phyloP scores from a whole-genome alignment of 2,113 vertebrate species.

The Archilochus colubris region DNA sequence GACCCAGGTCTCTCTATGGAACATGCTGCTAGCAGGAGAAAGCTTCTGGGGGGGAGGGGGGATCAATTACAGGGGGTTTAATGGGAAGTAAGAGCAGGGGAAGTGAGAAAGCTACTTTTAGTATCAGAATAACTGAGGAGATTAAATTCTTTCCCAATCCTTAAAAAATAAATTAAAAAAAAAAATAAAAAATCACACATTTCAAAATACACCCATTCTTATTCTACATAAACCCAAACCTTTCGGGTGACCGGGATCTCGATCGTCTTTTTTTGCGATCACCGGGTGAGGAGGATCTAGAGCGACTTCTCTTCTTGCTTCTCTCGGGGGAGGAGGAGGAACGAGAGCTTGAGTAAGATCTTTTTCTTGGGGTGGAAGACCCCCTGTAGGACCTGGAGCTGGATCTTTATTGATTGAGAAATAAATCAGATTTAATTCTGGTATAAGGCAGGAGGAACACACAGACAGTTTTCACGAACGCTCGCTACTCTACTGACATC shows the following conservation, averaged over 20 bases:
- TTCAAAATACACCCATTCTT: constrained; percentile 84
- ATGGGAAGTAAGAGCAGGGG: neutral
- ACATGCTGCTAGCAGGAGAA: neutral
- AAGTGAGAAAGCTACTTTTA: neutral
- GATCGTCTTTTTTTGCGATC: constrained; percentile 97
- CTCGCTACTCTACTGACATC: neutral
- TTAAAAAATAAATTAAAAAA: neutral
- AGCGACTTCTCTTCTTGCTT: constrained; percentile 93
- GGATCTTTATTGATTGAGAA: constrained; percentile 94
- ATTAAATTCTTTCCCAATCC: constrained; percentile 16
- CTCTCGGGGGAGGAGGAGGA: constrained; percentile 92
- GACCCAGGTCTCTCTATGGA: neutral
- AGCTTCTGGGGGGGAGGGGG: neutral
- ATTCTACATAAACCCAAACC: constrained; percentile 99
- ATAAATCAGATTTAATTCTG: constrained; percentile 87
- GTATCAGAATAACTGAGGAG: neutral
- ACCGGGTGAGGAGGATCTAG: constrained; percentile 94
- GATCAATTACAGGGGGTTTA: neutral
- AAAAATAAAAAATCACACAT: constrained; percentile 37
- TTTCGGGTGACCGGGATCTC: constrained; percentile 99
- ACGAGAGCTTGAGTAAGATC: constrained; percentile 88
- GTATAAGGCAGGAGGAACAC: constrained; percentile 39
- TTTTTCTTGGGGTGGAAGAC: constrained; percentile 92
- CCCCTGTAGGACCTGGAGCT: constrained; percentile 98
- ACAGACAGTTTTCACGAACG: constrained; percentile 26